Percentiles rank a stretch among this genome's conserved stretches.
These are phyloP conservation scores for Connochaetes taurinus DNA, from an alignment of 2,113 vertebrate genomes.

Conservation along the genomic window DNA sequence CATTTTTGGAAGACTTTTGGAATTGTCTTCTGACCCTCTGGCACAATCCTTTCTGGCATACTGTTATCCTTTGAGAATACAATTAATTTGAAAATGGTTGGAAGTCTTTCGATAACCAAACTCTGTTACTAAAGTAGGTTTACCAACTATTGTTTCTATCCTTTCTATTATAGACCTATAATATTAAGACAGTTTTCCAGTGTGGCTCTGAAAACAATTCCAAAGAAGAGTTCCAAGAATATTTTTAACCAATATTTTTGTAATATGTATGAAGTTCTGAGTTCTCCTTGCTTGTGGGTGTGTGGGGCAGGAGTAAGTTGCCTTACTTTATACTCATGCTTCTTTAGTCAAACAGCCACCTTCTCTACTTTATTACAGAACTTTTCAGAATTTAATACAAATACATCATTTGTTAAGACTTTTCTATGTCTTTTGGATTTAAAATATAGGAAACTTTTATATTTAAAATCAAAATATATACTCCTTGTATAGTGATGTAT, in stretches of 20 bases:
- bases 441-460: background rate
- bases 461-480: slow-evolving; percentile 1
- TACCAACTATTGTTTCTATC: background rate
- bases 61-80: background rate
- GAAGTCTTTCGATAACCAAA: slow-evolving; percentile 9
- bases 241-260: background rate
- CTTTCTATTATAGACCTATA: background rate
- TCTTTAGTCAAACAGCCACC: background rate
- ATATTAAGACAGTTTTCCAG: background rate
- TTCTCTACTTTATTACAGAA: background rate
- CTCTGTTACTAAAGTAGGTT: background rate
- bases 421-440: background rate
- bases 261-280: background rate
- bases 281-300: background rate
- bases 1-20: slow-evolving; percentile 8
- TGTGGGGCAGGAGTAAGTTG: background rate
- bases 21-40: background rate
- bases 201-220: background rate
- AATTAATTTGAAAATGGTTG: background rate
- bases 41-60: background rate
- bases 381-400: background rate
- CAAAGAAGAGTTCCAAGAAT: background rate
- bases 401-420: background rate
- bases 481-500: background rate
- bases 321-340: background rate